A percentile compares a stretch with the other conserved stretches of the same genome.
Evolutionary conservation across 2,797 vertebrate species (phyloP).

Genomic region (Poeciliopsis paucimaculata): DNA sequence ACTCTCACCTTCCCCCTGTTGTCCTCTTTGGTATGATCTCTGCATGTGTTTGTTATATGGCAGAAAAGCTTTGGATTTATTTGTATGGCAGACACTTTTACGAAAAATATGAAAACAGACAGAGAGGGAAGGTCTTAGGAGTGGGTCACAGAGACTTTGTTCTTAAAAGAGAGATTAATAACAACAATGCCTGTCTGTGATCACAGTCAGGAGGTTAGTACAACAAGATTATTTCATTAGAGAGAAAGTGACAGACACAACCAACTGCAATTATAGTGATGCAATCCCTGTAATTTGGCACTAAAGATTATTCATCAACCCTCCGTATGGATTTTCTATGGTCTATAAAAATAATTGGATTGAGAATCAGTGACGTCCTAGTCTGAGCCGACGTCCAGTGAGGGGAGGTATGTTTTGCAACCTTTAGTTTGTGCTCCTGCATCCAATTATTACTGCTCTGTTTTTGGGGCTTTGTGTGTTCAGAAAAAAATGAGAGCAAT

Average conservation of each 20-base stretch:
- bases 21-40: slow-evolving; percentile 23
- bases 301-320: slow-evolving; percentile 79
- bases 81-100: slow-evolving; percentile 1
- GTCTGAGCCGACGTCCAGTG: slow-evolving; percentile 49
- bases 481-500: neutral
- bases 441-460: slow-evolving; percentile 23
- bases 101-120: slow-evolving; percentile 2
- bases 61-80: slow-evolving; percentile 10
- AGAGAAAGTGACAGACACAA: slow-evolving; percentile 68
- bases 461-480: neutral
- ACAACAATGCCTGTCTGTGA: slow-evolving; percentile 60
- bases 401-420: slow-evolving; percentile 41
- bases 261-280: slow-evolving; percentile 77
- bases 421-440: slow-evolving; percentile 23
- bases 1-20: slow-evolving; percentile 29
- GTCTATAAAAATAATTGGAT: slow-evolving; percentile 78
- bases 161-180: slow-evolving; percentile 44
- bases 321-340: slow-evolving; percentile 75
- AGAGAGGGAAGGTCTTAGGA: slow-evolving; percentile 20
- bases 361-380: slow-evolving; percentile 74
- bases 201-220: slow-evolving; percentile 68
- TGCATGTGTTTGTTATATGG: neutral
- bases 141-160: slow-evolving; percentile 13
- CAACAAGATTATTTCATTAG: slow-evolving; percentile 78
- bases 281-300: slow-evolving; percentile 74